A percentile compares a stretch with the other conserved stretches of the same genome.
These are phyloP conservation scores for Seira sanloemensis DNA, from an alignment of 2,888 invertebrate species.

Conservation along the genomic window DNA sequence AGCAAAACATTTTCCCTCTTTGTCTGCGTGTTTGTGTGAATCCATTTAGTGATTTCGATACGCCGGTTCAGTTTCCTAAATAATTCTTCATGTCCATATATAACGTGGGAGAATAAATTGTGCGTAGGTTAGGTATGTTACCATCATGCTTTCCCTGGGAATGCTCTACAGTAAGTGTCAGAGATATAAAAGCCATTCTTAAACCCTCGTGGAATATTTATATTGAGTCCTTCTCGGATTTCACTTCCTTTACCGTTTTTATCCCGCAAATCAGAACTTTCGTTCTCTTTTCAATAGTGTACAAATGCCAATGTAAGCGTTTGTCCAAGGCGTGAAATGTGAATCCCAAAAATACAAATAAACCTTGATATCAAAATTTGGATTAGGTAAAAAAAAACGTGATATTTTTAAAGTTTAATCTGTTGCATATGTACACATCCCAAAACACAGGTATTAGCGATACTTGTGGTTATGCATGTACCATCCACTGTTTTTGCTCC, in stretches of 20 bases:
- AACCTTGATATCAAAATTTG: too few relatives aligned
- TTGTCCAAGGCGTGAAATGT: constrained; percentile 7
- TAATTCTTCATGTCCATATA: neutral
- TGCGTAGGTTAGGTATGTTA: constrained; percentile 2
- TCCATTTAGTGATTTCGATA: neutral
- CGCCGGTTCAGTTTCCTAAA: neutral
- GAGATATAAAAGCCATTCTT: constrained; percentile 5
- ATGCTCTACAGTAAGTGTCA: neutral
- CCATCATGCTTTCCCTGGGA: neutral
- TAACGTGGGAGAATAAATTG: too few relatives aligned
- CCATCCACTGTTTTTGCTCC: too few relatives aligned
- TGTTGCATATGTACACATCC: too few relatives aligned
- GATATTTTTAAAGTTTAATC: too few relatives aligned
- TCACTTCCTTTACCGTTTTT: constrained; percentile 30
- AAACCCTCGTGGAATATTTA: constrained; percentile 6
- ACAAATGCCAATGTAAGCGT: too few relatives aligned
- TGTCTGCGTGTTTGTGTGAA: neutral
- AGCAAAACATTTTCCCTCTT: neutral
- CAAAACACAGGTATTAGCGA: too few relatives aligned
- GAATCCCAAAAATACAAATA: too few relatives aligned
- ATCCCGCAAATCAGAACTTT: neutral
- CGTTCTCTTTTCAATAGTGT: too few relatives aligned
- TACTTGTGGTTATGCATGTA: too few relatives aligned
- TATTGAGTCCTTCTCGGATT: constrained; percentile 39
- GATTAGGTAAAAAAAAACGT: too few relatives aligned